These are phyloP conservation scores for Corythaeola cristata DNA, from an alignment of 2,113 vertebrate genomes.

Conservation along the genomic window DNA sequence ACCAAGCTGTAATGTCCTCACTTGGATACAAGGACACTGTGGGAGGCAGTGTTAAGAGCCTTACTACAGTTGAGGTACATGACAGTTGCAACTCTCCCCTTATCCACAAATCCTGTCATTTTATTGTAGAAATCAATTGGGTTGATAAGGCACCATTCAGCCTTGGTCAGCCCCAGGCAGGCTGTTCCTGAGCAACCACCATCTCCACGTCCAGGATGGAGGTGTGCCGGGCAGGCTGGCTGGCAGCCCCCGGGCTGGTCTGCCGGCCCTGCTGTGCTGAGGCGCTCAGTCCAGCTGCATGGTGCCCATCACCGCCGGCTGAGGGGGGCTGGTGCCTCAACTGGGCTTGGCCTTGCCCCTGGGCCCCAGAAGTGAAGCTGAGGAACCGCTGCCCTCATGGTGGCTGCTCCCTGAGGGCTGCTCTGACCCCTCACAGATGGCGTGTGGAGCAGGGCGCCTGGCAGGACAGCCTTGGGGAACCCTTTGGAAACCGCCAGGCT, in stretches of 20 bases:
- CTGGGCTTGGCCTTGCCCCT: neutral
- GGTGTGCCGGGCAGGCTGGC: neutral
- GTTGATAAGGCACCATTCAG: neutral
- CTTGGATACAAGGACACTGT: neutral
- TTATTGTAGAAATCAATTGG: neutral
- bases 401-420: neutral
- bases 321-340: neutral
- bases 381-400: accelerated
- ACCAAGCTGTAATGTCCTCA: neutral
- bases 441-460: accelerated
- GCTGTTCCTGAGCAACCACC: neutral
- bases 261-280: neutral
- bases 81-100: accelerated
- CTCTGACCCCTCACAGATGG: no score
- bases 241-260: neutral
- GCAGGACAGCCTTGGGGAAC: accelerated
- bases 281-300: no score
- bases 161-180: neutral
- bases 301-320: accelerated
- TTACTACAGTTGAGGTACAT: neutral
- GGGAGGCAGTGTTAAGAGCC: neutral
- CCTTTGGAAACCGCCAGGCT: accelerated
- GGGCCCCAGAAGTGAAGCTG: neutral
- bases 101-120: accelerated
- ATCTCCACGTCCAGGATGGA: no score